Base-by-base conservation (phyloP, 2,113 vertebrate species). In the Rana temporaria region DNA sequence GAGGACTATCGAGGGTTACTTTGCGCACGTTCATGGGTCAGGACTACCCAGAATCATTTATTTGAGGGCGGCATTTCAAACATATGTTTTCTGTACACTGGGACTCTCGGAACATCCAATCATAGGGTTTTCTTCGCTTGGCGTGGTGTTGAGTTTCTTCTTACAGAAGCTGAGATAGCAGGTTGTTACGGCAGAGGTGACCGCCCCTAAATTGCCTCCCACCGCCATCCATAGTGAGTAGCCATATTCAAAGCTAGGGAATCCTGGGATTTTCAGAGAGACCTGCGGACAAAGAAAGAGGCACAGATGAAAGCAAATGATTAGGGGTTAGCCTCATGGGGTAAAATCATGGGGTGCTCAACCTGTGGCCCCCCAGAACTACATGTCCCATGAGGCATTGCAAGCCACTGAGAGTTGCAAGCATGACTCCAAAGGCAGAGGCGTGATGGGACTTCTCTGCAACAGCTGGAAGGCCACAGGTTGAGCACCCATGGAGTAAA, bases 161-260 rank as follows among this genome's bases (percentile, higher is more conserved):
- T 68, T 34, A 17, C 3, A 48, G 16, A 17, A 19, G 6, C 17
- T 65, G 32, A 69, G 64, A 16, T 68, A 79, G 6, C 62, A 78
- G 1, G 63, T 59, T 0, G 48, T 38, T 4, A 34, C 26, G 4
- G 84, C 84, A 1, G 82, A 62, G 0, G 14, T 1, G 4, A 86
- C 4, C 1, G 84, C 85, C 1, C 78, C 82, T 26, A 86, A 56
- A 42, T 56, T 67, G 6, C 84, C 79, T 4, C 75, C 86, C 0
- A 74, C 65, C 17, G 85, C 86, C 62, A 86, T 63, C 85, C 86
- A 85, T 14, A 85, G 75, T n/a, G 84, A 85, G 60, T 83, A 83
- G 8, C 84, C 82, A 12, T 83, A 86, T 52, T 87, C 85, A 73
- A 83, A 86, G 67, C 84, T 82, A 6, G 86, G 86, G 38, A 86